Conservation (phyloP, 1,140 invertebrate genomes). For the Nasonia giraulti region DNA sequence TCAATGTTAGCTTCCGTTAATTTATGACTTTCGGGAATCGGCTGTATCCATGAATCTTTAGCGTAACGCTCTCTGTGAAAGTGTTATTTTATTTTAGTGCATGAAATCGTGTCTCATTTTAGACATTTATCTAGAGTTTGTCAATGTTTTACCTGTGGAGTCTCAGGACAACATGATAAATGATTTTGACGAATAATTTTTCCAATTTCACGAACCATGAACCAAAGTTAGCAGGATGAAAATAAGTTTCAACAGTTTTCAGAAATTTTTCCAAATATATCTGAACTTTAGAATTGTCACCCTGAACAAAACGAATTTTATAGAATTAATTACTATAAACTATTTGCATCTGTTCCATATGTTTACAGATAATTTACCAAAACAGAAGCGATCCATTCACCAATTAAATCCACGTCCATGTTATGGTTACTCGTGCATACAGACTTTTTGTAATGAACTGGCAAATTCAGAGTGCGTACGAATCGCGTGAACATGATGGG, state of each 20-base stretch:
- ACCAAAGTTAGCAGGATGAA: slow-evolving; percentile 91
- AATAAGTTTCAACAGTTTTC: slow-evolving; percentile 89
- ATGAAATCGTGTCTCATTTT: background rate
- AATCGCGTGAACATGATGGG: slow-evolving; percentile 89
- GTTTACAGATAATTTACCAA: slow-evolving; percentile 57
- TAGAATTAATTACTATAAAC: background rate
- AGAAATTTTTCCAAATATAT: slow-evolving; percentile 87
- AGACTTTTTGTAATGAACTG: slow-evolving; percentile 83
- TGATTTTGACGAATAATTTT: background rate
- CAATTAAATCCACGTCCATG: slow-evolving; percentile 77
- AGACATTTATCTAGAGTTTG: background rate
- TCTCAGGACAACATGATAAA: background rate
- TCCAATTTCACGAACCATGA: slow-evolving; percentile 81
- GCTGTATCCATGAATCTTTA: slow-evolving; percentile 80
- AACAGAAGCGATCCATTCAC: slow-evolving; percentile 71
- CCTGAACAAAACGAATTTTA: slow-evolving; percentile 67
- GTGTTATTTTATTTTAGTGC: background rate
- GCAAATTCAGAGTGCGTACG: slow-evolving; percentile 84
- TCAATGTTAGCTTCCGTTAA: slow-evolving; percentile 89
- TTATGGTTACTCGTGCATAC: slow-evolving; percentile 66
- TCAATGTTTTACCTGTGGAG: slow-evolving; percentile 19
- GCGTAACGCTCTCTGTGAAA: slow-evolving; percentile 69
- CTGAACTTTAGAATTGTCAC: slow-evolving; percentile 77
- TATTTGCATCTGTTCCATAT: background rate
- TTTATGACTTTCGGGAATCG: slow-evolving; percentile 80